Evolutionary conservation across 2,888 invertebrate species (phyloP), one percentile per base, ranked within the genome.

Genomic region (Megalurothrips usitatus): DNA sequence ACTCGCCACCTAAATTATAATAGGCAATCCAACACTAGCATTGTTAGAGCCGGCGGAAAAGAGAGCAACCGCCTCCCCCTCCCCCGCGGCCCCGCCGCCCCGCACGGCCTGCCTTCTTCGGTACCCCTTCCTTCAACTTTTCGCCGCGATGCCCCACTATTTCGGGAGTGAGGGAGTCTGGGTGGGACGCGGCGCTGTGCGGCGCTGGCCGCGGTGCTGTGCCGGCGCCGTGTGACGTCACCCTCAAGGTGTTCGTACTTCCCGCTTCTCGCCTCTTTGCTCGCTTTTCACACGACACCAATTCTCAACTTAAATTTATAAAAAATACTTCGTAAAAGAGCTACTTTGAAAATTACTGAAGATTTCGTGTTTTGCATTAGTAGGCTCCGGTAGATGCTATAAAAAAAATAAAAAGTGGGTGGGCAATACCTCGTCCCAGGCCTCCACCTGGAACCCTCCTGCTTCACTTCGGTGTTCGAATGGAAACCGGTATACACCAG

Each of bases 1-100:
- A 75, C 26, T 75, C 68, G 8, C 68, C 23, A 8, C 68, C 68
- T 12, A 75, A 26, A 75, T 75, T 75, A 75, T 75, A 75, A 75
- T 26, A 26, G 68, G 68, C 68, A 75, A 75, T 75, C 12, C 68
- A 75, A 75, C 68, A 26, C 68, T 12, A 8, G 68, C 68, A 75
- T 75, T 75, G 68, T 75, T 75, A 26, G 68, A 8, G 68, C 9
- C 68, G 26, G 68, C 26, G 26, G 26, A 26, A 10, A 26, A 75
- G 68, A 26, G 68, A 14, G 17, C 58, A 58, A 14, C 19, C 58
- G 14, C 58, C 58, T 0, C 17, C 58, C 17, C 58, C 58, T 14
- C 58, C 58, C 6, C 58, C 52, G 9, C 10, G 0, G 11, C 58
- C 19, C 17, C 58, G 11, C 58, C 58, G 58, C 58, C 58, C 19